phyloP scores from a whole-genome alignment of 2,113 vertebrate genomes.

The Peromyscus maniculatus region DNA sequence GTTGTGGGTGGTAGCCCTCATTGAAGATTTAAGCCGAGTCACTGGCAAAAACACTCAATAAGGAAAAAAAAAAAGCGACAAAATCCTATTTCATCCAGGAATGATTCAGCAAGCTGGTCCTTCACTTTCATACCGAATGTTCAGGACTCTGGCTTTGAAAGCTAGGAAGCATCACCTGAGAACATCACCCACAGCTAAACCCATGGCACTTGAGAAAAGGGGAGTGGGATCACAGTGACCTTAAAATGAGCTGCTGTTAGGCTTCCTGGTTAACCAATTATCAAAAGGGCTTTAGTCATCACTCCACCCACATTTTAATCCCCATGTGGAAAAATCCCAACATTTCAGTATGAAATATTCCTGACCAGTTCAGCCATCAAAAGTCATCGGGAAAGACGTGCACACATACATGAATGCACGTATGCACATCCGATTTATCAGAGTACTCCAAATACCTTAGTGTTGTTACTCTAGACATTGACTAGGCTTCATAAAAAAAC shows the following conservation, averaged over 20 bases:
- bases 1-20: slow-evolving; percentile 57
- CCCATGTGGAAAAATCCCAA: slow-evolving; percentile 83
- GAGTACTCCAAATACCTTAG: not conserved
- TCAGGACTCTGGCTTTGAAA: not conserved
- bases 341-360: slow-evolving; percentile 71
- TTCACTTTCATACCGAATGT: slow-evolving; percentile 54
- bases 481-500: not conserved
- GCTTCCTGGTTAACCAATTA: slow-evolving; percentile 81
- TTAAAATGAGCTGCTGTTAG: slow-evolving; percentile 76
- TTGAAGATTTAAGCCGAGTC: slow-evolving; percentile 47
- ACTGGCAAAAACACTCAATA: slow-evolving; percentile 61
- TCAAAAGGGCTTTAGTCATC: slow-evolving; percentile 77
- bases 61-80: not conserved
- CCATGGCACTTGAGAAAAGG: not conserved
- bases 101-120: slow-evolving; percentile 80
- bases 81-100: slow-evolving; percentile 75
- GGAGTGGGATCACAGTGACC: slow-evolving; percentile 72
- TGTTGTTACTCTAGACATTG: not conserved
- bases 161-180: slow-evolving; percentile 49
- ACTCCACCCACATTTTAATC: slow-evolving; percentile 82
- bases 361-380: slow-evolving; percentile 52
- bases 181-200: not conserved
- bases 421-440: not conserved
- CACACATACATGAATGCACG: not conserved
- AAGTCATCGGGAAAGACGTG: not conserved